Evolutionary conservation across 2,797 vertebrate genomes (phyloP).

Genomic region (Knipowitschia caucasica): DNA sequence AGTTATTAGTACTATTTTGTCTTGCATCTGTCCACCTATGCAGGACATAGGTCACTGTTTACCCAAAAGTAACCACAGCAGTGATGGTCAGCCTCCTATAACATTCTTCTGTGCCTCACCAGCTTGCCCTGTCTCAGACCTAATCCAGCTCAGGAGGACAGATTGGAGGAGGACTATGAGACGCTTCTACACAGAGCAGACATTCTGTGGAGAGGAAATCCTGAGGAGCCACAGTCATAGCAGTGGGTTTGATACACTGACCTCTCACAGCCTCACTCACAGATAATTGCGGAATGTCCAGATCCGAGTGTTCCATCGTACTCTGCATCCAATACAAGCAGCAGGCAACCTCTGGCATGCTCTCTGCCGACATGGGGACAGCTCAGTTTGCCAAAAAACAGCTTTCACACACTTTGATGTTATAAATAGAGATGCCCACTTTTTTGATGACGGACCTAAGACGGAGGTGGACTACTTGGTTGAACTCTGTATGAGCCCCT

Average conservation of each 20-base stretch:
- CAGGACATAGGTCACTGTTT: too few species aligned
- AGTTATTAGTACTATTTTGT: too few species aligned
- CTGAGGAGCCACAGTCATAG: not conserved
- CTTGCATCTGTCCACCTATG: too few species aligned
- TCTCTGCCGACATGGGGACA: not conserved
- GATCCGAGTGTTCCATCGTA: not conserved
- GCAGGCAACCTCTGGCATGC: not conserved
- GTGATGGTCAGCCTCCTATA: not conserved
- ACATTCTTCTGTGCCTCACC: not conserved
- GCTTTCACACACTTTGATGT: too few species aligned
- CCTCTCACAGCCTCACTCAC: not conserved
- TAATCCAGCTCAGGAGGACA: constrained; percentile 4
- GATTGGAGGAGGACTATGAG: not conserved
- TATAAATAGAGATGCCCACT: too few species aligned
- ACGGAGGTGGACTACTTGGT: too few species aligned
- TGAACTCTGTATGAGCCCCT: too few species aligned
- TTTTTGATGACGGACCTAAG: too few species aligned
- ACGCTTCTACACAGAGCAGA: not conserved
- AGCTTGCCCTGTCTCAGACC: not conserved
- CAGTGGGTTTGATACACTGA: not conserved
- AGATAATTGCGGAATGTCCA: constrained; percentile 6
- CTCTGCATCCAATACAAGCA: not conserved
- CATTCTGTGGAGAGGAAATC: not conserved
- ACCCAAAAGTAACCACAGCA: too few species aligned
- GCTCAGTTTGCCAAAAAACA: too few species aligned